These are phyloP conservation scores for Tetranychus cinnabarinus DNA, from an alignment of 1,140 invertebrate genomes.

Conservation along the genomic window DNA sequence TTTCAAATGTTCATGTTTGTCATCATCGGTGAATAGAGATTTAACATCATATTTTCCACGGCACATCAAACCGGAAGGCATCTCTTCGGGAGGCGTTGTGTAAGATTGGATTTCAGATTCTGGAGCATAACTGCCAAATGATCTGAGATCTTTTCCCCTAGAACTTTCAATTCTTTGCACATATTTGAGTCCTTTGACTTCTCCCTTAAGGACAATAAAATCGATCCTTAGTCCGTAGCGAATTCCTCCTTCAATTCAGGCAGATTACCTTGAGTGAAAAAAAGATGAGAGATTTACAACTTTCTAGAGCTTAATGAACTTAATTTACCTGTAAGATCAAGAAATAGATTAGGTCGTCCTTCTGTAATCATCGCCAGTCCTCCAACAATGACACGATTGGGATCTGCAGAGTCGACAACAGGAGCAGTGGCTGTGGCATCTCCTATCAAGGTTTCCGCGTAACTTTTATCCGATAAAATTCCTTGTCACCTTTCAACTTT, in stretches of 20 bases:
- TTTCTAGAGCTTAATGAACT: background rate
- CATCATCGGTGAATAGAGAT: slow-evolving; percentile 90
- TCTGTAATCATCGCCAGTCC: slow-evolving; percentile 60
- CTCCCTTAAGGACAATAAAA: slow-evolving; percentile 88
- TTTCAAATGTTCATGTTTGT: slow-evolving; percentile 78
- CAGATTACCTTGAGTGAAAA: slow-evolving; percentile 12
- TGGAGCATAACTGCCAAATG: slow-evolving; percentile 91
- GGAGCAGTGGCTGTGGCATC: slow-evolving; percentile 15
- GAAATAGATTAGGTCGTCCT: slow-evolving; percentile 54
- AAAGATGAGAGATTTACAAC: background rate
- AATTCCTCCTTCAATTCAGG: slow-evolving; percentile 41
- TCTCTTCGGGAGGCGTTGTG: slow-evolving; percentile 75
- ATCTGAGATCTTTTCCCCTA: slow-evolving; percentile 90
- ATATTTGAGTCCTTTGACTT: slow-evolving; percentile 90
- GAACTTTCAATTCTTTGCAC: slow-evolving; percentile 70
- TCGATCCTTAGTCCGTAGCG: slow-evolving; percentile 85
- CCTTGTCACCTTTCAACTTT: too few species aligned
- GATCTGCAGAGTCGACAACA: slow-evolving; percentile 41
- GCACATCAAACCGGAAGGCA: slow-evolving; percentile 70
- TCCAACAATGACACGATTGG: slow-evolving; percentile 72
- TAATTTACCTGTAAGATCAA: slow-evolving; percentile 49
- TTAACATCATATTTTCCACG: slow-evolving; percentile 75
- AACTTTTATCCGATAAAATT: slow-evolving; percentile 26
- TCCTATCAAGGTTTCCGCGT: slow-evolving; percentile 79
- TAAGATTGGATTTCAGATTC: slow-evolving; percentile 78